These are phyloP conservation scores for Pachypanchax playfairii DNA, from an alignment of 2,113 vertebrate species.

Conservation along the genomic window DNA sequence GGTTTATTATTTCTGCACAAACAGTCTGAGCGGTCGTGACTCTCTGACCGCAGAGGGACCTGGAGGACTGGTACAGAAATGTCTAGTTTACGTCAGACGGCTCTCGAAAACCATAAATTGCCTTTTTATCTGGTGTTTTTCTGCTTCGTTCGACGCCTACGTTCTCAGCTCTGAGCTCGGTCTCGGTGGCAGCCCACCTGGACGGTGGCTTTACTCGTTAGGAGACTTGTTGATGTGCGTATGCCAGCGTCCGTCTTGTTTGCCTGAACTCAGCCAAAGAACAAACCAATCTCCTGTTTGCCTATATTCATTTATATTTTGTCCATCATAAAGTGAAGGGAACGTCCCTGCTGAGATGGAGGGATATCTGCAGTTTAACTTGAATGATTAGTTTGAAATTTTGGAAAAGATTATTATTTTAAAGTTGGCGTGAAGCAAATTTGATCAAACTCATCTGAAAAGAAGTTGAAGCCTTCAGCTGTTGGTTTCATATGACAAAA, in stretches of 20 bases:
- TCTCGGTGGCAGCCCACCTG: conserved; percentile 49
- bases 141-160: conserved; percentile 19
- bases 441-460: neutral
- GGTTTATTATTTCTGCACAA: neutral
- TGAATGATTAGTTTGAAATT: conserved; percentile 3
- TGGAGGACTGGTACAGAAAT: neutral
- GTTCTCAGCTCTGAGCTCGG: conserved; percentile 40
- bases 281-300: conserved; percentile 33
- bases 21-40: neutral
- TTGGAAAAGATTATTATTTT: neutral
- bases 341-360: conserved; percentile 25
- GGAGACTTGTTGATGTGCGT: conserved; percentile 22
- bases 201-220: conserved; percentile 51
- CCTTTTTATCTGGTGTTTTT: conserved; percentile 9
- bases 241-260: conserved; percentile 29
- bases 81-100: neutral
- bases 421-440: neutral
- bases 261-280: conserved; percentile 70
- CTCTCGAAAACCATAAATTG: neutral
- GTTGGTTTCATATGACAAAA: neutral
- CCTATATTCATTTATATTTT: conserved; percentile 26
- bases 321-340: conserved; percentile 23
- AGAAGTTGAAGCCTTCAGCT: conserved; percentile 1
- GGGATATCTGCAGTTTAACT: conserved; percentile 5
- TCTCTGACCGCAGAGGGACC: neutral